phyloP scores from a whole-genome alignment of 2,113 vertebrate species.

The Pipa parva region DNA sequence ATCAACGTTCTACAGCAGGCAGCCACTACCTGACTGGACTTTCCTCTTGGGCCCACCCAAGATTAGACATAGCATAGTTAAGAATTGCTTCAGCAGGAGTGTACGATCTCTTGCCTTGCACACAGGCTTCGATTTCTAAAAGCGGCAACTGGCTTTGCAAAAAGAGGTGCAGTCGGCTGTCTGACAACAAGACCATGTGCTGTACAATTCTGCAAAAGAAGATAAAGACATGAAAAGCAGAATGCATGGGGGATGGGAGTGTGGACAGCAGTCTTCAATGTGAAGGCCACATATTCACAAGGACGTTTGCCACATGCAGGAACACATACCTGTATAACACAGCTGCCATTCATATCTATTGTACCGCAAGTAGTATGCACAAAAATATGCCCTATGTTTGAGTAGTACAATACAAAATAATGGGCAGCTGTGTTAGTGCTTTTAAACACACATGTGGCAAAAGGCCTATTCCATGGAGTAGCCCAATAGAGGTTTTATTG shows the following conservation, averaged over 20 bases:
- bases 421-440: no score
- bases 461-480: no score
- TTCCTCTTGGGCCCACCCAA: constrained; percentile 76
- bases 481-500: no score
- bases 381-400: no score
- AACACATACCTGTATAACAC: not conserved
- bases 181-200: constrained; percentile 88
- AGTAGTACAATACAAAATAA: no score
- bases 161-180: constrained; percentile 95
- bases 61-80: constrained; percentile 80
- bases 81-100: constrained; percentile 85
- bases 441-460: no score
- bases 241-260: no score
- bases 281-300: not conserved
- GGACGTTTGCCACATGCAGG: no score
- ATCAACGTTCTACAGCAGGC: not conserved
- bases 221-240: no score
- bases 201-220: constrained; percentile 74
- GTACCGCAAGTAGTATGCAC: no score
- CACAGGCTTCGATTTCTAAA: constrained; percentile 82
- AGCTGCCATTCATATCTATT: not conserved
- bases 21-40: constrained; percentile 49
- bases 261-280: not conserved
- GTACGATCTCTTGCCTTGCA: constrained; percentile 77
- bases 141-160: constrained; percentile 91